Evolutionary conservation across 2,113 vertebrate genomes (phyloP).

Genomic region (Rhinopomastus cyanomelas): DNA sequence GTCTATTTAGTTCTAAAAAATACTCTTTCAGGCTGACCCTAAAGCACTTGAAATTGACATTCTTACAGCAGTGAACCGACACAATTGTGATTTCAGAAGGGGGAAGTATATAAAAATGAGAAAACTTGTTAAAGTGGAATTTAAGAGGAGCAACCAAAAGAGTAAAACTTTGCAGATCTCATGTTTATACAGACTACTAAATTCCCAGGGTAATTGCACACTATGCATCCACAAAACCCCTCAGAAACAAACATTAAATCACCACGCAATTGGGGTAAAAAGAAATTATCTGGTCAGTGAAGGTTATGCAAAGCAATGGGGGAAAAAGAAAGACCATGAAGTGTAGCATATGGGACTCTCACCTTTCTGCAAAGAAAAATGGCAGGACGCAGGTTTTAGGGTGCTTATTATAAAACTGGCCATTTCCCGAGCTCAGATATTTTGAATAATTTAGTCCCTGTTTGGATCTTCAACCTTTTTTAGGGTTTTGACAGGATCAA

Average conservation of each 20-base stretch:
- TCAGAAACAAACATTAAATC: conserved; percentile 17
- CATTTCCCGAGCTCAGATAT: neutral
- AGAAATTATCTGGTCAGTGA: neutral
- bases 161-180: neutral
- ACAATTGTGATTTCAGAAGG: neutral
- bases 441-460: neutral
- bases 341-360: neutral
- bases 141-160: conserved; percentile 27
- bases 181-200: neutral
- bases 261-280: conserved; percentile 43
- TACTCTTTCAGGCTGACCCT: neutral
- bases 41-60: neutral
- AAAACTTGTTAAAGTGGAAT: conserved; percentile 39
- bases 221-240: neutral
- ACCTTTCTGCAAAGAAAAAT: neutral
- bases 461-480: neutral
- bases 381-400: neutral
- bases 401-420: neutral
- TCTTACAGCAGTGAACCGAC: neutral
- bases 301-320: neutral
- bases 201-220: conserved; percentile 24
- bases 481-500: neutral
- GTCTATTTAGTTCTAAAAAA: neutral
- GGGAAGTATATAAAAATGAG: conserved; percentile 15
- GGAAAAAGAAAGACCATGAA: neutral